A percentile compares a stretch with the other conserved stretches of the same genome.
Conservation (phyloP, 2,113 vertebrate species). For the Planiliza haematocheilus region DNA sequence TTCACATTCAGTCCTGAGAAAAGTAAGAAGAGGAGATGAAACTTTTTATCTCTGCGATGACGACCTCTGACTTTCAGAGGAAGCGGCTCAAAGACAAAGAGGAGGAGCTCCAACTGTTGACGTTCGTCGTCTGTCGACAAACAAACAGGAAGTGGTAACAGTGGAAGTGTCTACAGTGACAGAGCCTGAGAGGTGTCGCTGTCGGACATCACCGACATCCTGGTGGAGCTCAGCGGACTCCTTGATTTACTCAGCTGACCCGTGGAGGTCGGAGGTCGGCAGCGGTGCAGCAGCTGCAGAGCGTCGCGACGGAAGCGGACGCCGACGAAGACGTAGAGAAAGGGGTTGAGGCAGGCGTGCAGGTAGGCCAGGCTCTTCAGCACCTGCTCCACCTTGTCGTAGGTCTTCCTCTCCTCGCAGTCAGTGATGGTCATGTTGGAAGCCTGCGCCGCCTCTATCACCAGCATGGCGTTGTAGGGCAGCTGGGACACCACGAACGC, state of each 20-base stretch:
- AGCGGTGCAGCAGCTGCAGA: constrained; percentile 64
- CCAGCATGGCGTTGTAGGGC: constrained; percentile 86
- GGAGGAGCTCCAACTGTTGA: background rate
- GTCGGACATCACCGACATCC: constrained; percentile 74
- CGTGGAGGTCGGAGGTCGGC: constrained; percentile 15
- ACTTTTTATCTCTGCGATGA: background rate
- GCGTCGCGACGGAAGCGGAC: constrained; percentile 86
- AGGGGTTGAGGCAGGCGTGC: constrained; percentile 91
- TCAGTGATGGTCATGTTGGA: constrained; percentile 56
- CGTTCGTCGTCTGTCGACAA: too few species aligned
- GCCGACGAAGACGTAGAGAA: constrained; percentile 90
- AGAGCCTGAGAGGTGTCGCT: constrained; percentile 79
- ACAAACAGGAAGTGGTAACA: constrained; percentile 11
- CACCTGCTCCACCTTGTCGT: constrained; percentile 83
- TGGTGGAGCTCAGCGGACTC: constrained; percentile 40
- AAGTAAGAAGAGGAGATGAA: background rate
- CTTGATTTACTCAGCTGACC: constrained; percentile 23
- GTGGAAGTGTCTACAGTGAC: constrained; percentile 74
- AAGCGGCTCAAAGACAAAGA: too few species aligned
- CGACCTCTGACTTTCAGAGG: too few species aligned
- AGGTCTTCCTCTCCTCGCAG: constrained; percentile 68
- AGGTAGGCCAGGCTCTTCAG: constrained; percentile 87
- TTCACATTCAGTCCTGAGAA: constrained; percentile 30
- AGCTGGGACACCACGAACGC: constrained; percentile 89
- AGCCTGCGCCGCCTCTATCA: constrained; percentile 80